Percentiles rank a stretch among this genome's conserved stretches.
Conservation (phyloP, 2,113 vertebrate genomes). For the Ptilorrhoa leucosticta region DNA sequence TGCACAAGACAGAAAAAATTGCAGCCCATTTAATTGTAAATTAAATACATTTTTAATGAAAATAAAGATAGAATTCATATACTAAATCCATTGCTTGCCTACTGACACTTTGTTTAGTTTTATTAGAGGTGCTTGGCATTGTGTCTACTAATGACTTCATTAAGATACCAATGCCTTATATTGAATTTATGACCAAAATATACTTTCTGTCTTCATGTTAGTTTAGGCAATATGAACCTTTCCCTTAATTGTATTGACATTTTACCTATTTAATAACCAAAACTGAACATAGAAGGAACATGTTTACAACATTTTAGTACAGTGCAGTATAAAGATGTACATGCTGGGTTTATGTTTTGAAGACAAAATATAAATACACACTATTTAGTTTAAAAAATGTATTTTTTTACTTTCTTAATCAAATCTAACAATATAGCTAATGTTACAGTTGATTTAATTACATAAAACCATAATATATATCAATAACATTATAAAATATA, state of each 20-base stretch:
- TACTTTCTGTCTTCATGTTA: background rate
- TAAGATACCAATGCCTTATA: background rate
- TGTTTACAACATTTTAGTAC: background rate
- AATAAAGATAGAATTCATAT: background rate
- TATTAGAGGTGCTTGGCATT: background rate
- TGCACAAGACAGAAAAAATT: background rate
- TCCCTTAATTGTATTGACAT: background rate
- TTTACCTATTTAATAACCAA: background rate
- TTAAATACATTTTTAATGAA: background rate
- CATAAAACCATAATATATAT: background rate
- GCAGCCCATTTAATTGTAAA: background rate
- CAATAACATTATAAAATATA: background rate
- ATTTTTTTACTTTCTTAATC: background rate
- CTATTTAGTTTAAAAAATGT: background rate
- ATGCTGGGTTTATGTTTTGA: background rate
- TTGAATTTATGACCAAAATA: background rate
- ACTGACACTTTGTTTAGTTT: background rate
- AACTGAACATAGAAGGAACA: background rate
- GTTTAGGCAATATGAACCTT: background rate
- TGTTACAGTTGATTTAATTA: constrained; percentile 26
- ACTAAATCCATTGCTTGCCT: background rate
- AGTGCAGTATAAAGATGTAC: background rate
- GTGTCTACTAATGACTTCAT: background rate
- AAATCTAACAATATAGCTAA: constrained; percentile 1
- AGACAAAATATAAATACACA: background rate